phyloP scores from a whole-genome alignment of 1,140 invertebrate species.

The Nylanderia fulva region DNA sequence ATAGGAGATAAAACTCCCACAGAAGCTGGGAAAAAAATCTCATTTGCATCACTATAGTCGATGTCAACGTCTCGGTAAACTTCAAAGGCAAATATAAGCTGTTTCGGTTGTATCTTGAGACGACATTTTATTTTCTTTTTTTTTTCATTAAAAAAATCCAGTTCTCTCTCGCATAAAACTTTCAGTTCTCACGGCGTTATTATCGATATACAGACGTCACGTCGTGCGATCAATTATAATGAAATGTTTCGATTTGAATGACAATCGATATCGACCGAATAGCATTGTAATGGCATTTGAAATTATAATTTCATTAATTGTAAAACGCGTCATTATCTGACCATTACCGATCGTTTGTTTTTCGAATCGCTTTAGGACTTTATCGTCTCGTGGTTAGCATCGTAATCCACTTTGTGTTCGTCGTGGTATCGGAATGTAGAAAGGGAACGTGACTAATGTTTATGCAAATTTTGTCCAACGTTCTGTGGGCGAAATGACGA shows the following conservation, averaged over 20 bases:
- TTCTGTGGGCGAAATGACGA: constrained; percentile 30
- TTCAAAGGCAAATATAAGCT: constrained; percentile 64
- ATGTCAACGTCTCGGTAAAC: constrained; percentile 72
- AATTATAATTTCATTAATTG: constrained; percentile 30
- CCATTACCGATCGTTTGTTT: not conserved
- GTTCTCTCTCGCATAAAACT: constrained; percentile 32
- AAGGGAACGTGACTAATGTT: constrained; percentile 56
- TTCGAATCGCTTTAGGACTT: constrained; percentile 23
- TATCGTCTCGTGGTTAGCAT: constrained; percentile 7
- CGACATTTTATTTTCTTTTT: constrained; percentile 2
- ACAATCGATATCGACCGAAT: constrained; percentile 38
- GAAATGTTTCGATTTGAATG: constrained; percentile 46
- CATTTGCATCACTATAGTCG: constrained; percentile 72
- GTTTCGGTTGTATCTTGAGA: constrained; percentile 37
- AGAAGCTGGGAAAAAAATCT: constrained; percentile 11
- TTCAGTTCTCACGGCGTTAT: constrained; percentile 39
- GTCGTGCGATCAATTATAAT: not conserved
- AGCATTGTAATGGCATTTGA: constrained; percentile 12
- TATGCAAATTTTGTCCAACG: constrained; percentile 44
- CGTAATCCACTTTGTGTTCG: constrained; percentile 12
- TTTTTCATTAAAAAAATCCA: not conserved
- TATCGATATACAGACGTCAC: not conserved
- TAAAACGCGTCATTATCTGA: constrained; percentile 12
- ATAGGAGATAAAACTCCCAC: not conserved
- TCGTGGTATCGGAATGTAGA: constrained; percentile 14